These are phyloP conservation scores for Boleophthalmus pectinirostris DNA, from an alignment of 2,113 vertebrate species.

Conservation along the genomic window DNA sequence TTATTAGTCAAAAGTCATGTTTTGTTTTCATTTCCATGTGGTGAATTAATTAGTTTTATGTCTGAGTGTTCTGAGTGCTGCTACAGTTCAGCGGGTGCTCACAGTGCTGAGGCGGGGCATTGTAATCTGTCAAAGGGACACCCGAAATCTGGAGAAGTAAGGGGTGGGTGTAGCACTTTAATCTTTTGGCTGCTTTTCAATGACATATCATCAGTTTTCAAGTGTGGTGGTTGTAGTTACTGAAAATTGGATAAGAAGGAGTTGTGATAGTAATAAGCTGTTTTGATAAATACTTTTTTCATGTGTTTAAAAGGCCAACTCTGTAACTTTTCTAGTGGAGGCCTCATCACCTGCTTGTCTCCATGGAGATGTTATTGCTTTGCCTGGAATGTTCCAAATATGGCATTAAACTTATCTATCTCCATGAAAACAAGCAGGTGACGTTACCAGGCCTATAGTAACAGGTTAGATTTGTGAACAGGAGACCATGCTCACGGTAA, in stretches of 20 bases:
- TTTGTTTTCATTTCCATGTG: constrained; percentile 63
- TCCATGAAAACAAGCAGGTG: too few relatives aligned
- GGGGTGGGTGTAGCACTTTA: constrained; percentile 44
- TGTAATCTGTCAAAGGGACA: constrained; percentile 54
- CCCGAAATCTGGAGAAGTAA: constrained; percentile 32
- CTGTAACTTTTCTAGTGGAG: too few relatives aligned
- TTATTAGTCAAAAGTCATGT: constrained; percentile 50
- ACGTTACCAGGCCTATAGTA: too few relatives aligned
- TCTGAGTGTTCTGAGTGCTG: constrained; percentile 41
- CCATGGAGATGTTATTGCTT: background rate
- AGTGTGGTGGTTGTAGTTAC: background rate
- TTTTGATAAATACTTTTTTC: too few relatives aligned
- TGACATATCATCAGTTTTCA: background rate
- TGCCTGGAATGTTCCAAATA: too few relatives aligned
- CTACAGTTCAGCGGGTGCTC: constrained; percentile 26
- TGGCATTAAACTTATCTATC: too few relatives aligned
- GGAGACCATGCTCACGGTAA: too few relatives aligned
- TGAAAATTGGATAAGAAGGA: too few relatives aligned
- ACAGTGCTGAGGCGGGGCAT: constrained; percentile 46
- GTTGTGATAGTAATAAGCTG: too few relatives aligned
- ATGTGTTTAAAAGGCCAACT: too few relatives aligned
- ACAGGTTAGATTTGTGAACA: too few relatives aligned
- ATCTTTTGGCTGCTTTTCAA: constrained; percentile 33
- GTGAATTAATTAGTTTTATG: constrained; percentile 67
- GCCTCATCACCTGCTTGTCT: too few relatives aligned